Evolutionary conservation across 2,888 invertebrate species (phyloP).

Genomic region (Zygothrica quintamaculata): DNA sequence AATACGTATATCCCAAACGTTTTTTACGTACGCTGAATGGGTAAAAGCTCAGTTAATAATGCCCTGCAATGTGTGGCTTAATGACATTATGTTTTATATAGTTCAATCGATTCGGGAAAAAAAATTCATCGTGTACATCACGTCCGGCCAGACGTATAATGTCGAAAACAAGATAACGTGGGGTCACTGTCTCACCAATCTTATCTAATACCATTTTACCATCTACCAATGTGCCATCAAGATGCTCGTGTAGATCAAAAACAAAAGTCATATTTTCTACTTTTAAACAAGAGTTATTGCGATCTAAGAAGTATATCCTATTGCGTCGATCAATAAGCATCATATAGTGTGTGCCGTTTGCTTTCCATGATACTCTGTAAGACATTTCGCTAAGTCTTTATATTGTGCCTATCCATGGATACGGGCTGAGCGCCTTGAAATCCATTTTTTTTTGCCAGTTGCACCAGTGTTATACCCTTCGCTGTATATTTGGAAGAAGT

Average conservation of each 20-base stretch:
- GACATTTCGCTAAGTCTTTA: slow-evolving; percentile 91
- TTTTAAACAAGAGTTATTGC: slow-evolving; percentile 96
- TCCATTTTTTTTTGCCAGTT: slow-evolving; percentile 90
- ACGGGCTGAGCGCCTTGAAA: slow-evolving; percentile 99
- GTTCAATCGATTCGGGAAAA: slow-evolving; percentile 90
- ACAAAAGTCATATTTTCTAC: slow-evolving; percentile 93
- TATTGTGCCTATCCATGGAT: slow-evolving; percentile 95
- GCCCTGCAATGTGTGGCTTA: no score
- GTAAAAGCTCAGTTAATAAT: slow-evolving; percentile 90
- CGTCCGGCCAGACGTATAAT: slow-evolving; percentile 92
- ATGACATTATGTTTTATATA: slow-evolving; percentile 91
- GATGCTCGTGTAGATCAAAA: slow-evolving; percentile 88
- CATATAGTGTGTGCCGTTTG: slow-evolving; percentile 98
- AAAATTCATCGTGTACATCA: slow-evolving; percentile 91
- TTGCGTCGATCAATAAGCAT: slow-evolving; percentile 95
- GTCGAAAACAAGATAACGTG: slow-evolving; percentile 97
- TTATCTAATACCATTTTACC: slow-evolving; percentile 99
- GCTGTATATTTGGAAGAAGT: slow-evolving; percentile 88
- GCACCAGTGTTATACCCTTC: slow-evolving; percentile 91
- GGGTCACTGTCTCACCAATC: slow-evolving; percentile 89
- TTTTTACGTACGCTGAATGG: slow-evolving; percentile 96
- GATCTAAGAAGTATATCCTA: slow-evolving; percentile 96
- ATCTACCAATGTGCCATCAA: slow-evolving; percentile 94
- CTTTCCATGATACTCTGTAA: slow-evolving; percentile 99
- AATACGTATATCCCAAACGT: slow-evolving; percentile 94